Base-by-base conservation (phyloP, 2,797 vertebrate genomes). In the Diplodus puntazzo region DNA sequence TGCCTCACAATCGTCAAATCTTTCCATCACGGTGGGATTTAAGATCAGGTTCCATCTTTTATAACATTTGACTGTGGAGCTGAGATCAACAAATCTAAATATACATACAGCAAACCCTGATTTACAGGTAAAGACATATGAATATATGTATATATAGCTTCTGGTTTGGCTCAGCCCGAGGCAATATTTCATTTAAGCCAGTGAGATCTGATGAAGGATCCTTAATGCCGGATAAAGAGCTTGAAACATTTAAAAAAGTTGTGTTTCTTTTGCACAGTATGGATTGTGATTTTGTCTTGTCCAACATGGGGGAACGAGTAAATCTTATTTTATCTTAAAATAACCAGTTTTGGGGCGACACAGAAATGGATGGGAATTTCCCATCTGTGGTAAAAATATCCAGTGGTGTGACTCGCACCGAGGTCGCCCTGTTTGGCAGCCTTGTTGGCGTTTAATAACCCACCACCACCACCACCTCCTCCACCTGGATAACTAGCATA, bases 161-260 rank as follows among this genome's bases (percentile, higher is more conserved):
- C n/a, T 49, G 66, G 16, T 27, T 42, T 50, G 30, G 21, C 8
- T 30, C 45, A 16, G 39, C 45, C 46, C 45, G 23, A 54, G 12
- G 12, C 6, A 21, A 16, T 18, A 25, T 18, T 63, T 25, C 39
- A 45, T 54, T 34, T 23, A 14, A 34, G 39, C 0, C 73, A 42
- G 45, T 17, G 11, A 3, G n/a, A 49, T 65, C 68, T 52, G 53
- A 63, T 58, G 21, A 6, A 46, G 67, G 53, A 71, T 53, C 49
- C 8, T n/a, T n/a, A 52, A 48, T 71, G 16, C n/a, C 13, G 34
- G 53, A 27, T 0, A 34, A 39, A 49, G 67, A 46, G 46, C 10
- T 8, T 18, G 14, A 59, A 59, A 42, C 5, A 66, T n/a, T 20
- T n/a, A 2, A 27, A n/a, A 25, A 48, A 12, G 11, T n/a, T 57